Percentiles rank a stretch among this genome's conserved stretches.
These are phyloP conservation scores for Ifrita kowaldi DNA, from an alignment of 2,113 vertebrate species.

Conservation along the genomic window DNA sequence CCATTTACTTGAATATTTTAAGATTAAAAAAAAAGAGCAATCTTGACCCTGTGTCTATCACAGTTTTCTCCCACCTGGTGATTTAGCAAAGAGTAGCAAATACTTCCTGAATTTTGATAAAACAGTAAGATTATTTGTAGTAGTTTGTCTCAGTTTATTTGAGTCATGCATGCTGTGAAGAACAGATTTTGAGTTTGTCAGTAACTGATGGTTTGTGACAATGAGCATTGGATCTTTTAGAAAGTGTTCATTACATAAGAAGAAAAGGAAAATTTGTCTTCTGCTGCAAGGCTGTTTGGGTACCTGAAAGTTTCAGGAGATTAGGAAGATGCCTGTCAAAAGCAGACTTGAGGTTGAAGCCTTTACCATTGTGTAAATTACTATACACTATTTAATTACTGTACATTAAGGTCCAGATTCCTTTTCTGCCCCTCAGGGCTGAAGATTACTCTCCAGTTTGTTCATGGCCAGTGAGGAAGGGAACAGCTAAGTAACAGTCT, in stretches of 20 bases:
- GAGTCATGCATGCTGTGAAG: neutral
- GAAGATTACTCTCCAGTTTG: neutral
- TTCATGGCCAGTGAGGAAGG: neutral
- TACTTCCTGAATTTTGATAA: neutral
- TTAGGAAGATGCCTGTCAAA: neutral
- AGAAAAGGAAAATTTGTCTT: neutral
- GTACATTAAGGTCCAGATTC: neutral
- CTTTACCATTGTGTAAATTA: neutral
- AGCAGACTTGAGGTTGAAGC: neutral
- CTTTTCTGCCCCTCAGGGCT: neutral
- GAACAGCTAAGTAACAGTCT: neutral
- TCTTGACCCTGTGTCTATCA: neutral
- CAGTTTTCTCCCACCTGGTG: neutral
- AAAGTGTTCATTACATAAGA: neutral
- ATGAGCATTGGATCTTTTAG: neutral
- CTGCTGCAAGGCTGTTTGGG: neutral
- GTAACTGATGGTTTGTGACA: neutral
- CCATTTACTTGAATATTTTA: neutral
- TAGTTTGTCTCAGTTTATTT: neutral
- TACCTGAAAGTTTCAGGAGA: neutral
- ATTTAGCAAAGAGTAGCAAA: neutral
- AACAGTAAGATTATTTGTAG: neutral
- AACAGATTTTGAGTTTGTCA: neutral
- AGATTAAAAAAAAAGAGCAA: neutral
- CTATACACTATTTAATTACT: neutral